Evolutionary conservation across 2,888 invertebrate species (phyloP).

Genomic region (Dasysyrphus tricinctus): DNA sequence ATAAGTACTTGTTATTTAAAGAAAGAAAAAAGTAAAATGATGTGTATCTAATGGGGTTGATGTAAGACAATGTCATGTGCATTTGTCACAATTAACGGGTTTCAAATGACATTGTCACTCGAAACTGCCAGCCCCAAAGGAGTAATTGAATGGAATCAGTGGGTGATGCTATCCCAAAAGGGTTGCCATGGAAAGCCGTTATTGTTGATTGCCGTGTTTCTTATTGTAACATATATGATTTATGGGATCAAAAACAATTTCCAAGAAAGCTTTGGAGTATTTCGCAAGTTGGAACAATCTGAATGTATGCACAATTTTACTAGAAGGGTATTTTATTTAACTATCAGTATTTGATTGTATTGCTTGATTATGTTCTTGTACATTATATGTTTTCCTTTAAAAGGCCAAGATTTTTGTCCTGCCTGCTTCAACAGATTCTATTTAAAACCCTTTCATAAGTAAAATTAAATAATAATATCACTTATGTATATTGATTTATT

Average conservation of each 20-base stretch:
- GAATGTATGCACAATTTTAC: not conserved
- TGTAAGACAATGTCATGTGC: slow-evolving; percentile 70
- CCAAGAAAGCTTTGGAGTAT: not conserved
- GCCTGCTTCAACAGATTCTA: no score
- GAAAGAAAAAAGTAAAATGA: not conserved
- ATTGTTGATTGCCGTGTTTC: not conserved
- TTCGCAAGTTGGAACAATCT: not conserved
- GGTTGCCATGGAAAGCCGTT: not conserved
- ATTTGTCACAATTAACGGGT: slow-evolving; percentile 73
- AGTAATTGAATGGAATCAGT: slow-evolving; percentile 68
- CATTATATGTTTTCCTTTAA: no score
- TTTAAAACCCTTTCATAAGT: no score
- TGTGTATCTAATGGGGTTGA: slow-evolving; percentile 65
- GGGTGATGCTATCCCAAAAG: slow-evolving; percentile 10
- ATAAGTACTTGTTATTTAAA: slow-evolving; percentile 37
- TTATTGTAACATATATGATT: not conserved
- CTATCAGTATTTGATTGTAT: no score
- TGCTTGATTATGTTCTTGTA: no score
- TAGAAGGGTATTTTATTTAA: no score
- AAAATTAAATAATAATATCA: no score
- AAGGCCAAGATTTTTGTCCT: no score
- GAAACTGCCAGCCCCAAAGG: slow-evolving; percentile 45
- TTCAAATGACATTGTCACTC: slow-evolving; percentile 51
- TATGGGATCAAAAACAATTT: slow-evolving; percentile 1
- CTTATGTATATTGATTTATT: no score